phyloP scores from a whole-genome alignment of 2,797 vertebrate species.

The Taenioides sp. region DNA sequence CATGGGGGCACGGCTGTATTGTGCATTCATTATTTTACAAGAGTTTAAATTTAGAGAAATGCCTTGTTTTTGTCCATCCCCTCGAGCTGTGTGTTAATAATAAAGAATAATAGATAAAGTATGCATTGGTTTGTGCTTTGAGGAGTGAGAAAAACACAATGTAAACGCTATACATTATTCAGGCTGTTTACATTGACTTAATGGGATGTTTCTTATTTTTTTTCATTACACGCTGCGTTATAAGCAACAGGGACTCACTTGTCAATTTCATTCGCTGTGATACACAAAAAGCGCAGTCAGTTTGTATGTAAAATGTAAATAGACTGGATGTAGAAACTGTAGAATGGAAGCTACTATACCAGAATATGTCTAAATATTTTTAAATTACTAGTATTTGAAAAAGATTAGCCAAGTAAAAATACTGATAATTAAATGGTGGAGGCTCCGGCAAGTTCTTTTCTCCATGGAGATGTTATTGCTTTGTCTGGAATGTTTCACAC shows the following conservation, averaged over 20 bases:
- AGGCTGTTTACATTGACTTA: constrained; percentile 1
- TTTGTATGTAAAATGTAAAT: not conserved
- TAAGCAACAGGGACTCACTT: not conserved
- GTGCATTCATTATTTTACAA: constrained; percentile 17
- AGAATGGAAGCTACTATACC: too few species aligned
- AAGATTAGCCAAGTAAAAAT: too few species aligned
- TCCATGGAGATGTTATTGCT: too few species aligned
- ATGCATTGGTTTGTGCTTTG: constrained; percentile 1
- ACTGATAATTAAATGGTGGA: too few species aligned
- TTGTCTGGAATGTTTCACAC: too few species aligned
- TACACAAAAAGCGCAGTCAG: not conserved
- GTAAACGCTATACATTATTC: constrained; percentile 8
- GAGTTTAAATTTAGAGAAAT: not conserved
- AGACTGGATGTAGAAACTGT: not conserved
- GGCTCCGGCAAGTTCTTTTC: too few species aligned
- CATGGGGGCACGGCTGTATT: constrained; percentile 6
- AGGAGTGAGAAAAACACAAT: not conserved
- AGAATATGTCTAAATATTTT: too few species aligned
- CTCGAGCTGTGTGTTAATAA: not conserved
- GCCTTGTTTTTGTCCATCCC: not conserved
- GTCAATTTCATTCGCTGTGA: not conserved
- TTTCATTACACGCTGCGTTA: not conserved
- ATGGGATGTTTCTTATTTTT: not conserved
- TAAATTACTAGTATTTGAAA: too few species aligned
- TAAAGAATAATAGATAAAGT: constrained; percentile 1